phyloP scores from a whole-genome alignment of 2,888 invertebrate genomes.

The Achlya flavicornis region DNA sequence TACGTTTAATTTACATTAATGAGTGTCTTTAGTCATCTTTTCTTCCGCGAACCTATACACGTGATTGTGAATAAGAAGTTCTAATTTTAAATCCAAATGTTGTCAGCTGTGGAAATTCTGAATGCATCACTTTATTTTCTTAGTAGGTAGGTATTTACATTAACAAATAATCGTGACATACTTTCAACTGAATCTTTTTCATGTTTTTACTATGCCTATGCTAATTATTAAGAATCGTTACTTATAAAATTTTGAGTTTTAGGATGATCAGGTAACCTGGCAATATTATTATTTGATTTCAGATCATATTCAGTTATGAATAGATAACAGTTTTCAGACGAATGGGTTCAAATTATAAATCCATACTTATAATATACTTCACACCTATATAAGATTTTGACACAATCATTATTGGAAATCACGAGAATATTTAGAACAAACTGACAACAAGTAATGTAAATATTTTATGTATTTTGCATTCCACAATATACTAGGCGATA shows the following conservation, averaged over 20 bases:
- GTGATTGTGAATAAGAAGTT: slow-evolving; percentile 38
- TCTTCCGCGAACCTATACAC: slow-evolving; percentile 24
- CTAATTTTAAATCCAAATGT: slow-evolving; percentile 31
- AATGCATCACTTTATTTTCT: slow-evolving; percentile 7
- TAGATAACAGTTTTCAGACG: not conserved
- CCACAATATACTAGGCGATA: too few species aligned
- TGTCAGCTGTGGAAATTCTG: slow-evolving; percentile 21
- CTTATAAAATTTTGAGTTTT: too few species aligned
- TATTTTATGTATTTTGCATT: too few species aligned
- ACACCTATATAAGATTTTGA: slow-evolving; percentile 2
- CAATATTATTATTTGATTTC: not conserved
- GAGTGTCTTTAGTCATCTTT: not conserved
- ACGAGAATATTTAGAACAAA: not conserved
- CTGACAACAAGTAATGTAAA: not conserved
- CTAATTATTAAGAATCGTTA: not conserved
- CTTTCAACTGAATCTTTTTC: not conserved
- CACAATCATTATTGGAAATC: slow-evolving; percentile 17
- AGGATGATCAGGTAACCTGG: not conserved
- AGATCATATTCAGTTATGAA: not conserved
- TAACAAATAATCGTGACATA: not conserved
- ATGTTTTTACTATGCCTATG: not conserved
- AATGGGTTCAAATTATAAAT: not conserved
- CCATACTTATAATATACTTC: not conserved
- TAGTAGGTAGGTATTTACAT: not conserved
- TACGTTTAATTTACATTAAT: slow-evolving; percentile 3